Conservation (phyloP, 2,888 invertebrate genomes). For the Dendrolimus pini region DNA sequence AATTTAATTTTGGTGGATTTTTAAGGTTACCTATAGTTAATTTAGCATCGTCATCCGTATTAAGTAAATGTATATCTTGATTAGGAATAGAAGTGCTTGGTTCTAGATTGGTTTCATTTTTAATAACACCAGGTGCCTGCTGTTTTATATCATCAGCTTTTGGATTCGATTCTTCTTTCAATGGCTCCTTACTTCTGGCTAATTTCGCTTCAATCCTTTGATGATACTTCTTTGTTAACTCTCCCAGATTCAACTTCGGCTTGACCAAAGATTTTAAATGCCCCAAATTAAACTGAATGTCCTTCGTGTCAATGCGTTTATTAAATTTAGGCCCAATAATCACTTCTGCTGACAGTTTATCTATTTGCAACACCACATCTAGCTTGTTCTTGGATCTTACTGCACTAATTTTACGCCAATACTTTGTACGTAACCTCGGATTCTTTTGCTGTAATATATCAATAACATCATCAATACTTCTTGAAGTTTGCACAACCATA, state of each 20-base stretch:
- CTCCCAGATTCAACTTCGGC: slow-evolving; percentile 40
- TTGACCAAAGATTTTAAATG: slow-evolving; percentile 51
- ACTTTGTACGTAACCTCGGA: slow-evolving; percentile 55
- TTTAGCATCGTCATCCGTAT: too few relatives aligned
- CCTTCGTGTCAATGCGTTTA: slow-evolving; percentile 30
- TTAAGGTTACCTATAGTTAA: too few relatives aligned
- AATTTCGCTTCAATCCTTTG: slow-evolving; percentile 12
- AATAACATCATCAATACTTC: slow-evolving; percentile 45
- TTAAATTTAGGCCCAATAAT: slow-evolving; percentile 46
- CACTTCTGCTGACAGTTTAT: slow-evolving; percentile 59
- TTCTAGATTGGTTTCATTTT: too few relatives aligned
- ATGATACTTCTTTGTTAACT: slow-evolving; percentile 25
- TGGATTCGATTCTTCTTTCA: too few relatives aligned
- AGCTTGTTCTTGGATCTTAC: slow-evolving; percentile 38
- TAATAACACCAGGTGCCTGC: too few relatives aligned
- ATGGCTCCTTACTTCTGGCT: too few relatives aligned
- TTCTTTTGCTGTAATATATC: slow-evolving; percentile 46
- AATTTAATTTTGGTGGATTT: too few relatives aligned
- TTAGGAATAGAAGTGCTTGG: too few relatives aligned
- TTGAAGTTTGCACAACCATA: slow-evolving; percentile 44
- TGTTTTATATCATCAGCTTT: too few relatives aligned
- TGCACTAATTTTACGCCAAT: slow-evolving; percentile 57
- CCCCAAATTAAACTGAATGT: slow-evolving; percentile 51
- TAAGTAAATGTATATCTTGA: slow-evolving; percentile 6
- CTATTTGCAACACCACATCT: slow-evolving; percentile 57